These are phyloP conservation scores for Empis livida DNA, from an alignment of 2,888 invertebrate species.

Conservation along the genomic window DNA sequence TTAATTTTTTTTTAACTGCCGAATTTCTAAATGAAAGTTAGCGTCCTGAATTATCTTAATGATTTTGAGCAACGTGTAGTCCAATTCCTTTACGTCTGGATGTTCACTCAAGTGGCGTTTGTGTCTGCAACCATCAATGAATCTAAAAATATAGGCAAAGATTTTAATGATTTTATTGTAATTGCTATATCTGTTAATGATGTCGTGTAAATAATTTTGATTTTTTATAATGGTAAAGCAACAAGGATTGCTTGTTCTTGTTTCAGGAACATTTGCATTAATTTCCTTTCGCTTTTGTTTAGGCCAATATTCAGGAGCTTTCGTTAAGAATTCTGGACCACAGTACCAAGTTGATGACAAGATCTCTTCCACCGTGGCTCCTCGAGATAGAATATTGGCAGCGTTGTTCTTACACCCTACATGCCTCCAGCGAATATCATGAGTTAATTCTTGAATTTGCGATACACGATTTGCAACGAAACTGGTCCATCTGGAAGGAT, in stretches of 20 bases:
- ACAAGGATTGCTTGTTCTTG: no score
- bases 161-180: slow-evolving; percentile 2
- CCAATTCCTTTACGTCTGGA: neutral
- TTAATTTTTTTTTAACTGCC: neutral
- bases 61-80: neutral
- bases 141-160: slow-evolving; percentile 4
- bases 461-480: slow-evolving; percentile 10
- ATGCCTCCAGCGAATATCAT: slow-evolving; percentile 15
- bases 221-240: no score
- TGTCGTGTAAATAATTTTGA: no score
- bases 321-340: slow-evolving; percentile 4
- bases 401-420: slow-evolving; percentile 19
- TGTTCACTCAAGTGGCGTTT: no score
- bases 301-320: neutral
- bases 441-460: neutral
- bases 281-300: no score
- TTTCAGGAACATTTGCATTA: neutral
- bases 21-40: neutral
- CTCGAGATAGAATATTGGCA: slow-evolving; percentile 21
- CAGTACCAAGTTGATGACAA: neutral
- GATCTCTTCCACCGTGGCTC: slow-evolving; percentile 5
- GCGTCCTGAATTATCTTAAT: neutral
- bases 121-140: neutral
- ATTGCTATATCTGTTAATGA: neutral
- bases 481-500: slow-evolving; percentile 5